Evolutionary conservation across 2,888 invertebrate genomes (phyloP).

Genomic region (Apodemia mormo): DNA sequence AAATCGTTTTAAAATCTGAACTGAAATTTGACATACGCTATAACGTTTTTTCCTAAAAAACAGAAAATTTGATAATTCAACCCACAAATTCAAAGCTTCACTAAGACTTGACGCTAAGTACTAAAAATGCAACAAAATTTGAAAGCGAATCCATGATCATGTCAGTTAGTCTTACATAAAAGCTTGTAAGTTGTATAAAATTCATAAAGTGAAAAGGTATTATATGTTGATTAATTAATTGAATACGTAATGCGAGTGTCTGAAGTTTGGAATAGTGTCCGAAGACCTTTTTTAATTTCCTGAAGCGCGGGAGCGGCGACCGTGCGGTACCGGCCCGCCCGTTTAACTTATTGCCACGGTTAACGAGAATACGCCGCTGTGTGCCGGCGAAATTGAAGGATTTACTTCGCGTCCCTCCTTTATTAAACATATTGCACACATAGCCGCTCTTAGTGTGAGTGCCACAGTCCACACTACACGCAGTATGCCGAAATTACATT

Average conservation of each 20-base stretch:
- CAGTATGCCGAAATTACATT: constrained; percentile 79
- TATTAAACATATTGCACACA: constrained; percentile 81
- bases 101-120: too few species aligned
- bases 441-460: constrained; percentile 56
- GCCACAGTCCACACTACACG: constrained; percentile 53
- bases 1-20: too few species aligned
- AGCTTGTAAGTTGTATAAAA: too few species aligned
- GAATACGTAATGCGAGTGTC: constrained; percentile 39
- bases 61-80: too few species aligned
- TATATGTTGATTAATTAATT: constrained; percentile 25
- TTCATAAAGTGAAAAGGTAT: not conserved
- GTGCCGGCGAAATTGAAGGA: constrained; percentile 81
- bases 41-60: too few species aligned
- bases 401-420: constrained; percentile 81
- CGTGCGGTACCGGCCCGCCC: constrained; percentile 52
- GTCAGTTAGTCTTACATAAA: too few species aligned
- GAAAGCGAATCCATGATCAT: too few species aligned
- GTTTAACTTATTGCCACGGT: constrained; percentile 82
- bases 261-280: constrained; percentile 52
- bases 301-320: constrained; percentile 48
- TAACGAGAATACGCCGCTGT: constrained; percentile 81
- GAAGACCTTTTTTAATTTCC: constrained; percentile 76
- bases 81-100: too few species aligned
- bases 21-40: too few species aligned
- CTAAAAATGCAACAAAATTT: too few species aligned